Base-by-base conservation (phyloP, 2,888 invertebrate species). In the Polydrusus pterygomalis region DNA sequence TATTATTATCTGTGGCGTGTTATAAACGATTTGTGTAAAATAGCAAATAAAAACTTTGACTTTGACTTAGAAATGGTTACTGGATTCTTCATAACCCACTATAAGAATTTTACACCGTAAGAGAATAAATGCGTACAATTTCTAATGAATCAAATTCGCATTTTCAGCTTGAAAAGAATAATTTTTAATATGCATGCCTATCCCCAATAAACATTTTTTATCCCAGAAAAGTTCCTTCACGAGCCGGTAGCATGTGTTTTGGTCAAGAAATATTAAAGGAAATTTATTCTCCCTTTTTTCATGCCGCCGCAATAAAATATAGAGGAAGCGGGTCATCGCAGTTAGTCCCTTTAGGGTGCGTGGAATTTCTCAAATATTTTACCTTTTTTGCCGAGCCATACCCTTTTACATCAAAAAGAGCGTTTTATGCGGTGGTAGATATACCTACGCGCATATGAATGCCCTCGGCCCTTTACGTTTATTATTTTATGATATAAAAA, bases 241-340 rank as follows among this genome's bases (percentile, higher is more conserved):
- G 69, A 47, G 17, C 67, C 17, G 58, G 34, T 47, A 30, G 49
- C 62, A 60, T 70, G 34, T 60, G 70, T 80, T 77, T 74, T 78
- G 74, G 79, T 76, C 77, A 74, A 77, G 79, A 79, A 78, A 49
- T 70, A 79, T 80, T 79, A 79, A 79, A 79, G 78, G 70, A 72
- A 78, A 79, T 80, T 79, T 79, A 79, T 79, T 79, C 76, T 69
- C 62, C 70, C 67, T 49, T 72, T 75, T 67, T 65, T 43, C 56
- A 45, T 72, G 70, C 77, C 67, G 70, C 34, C 54, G 64, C 58
- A 63, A 70, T 70, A 70, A 70, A 70, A 60, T 34, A 47, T 49
- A 60, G 49, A 20, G 49, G n/a, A 60, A 69, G 30, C 70, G 49
- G 47, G 49, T 25, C 45, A 51, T 67, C 18, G 25, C 15, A 43